Conservation (phyloP, 92 coral and sea anemone species). For the Umimayanthus chanpuru region DNA sequence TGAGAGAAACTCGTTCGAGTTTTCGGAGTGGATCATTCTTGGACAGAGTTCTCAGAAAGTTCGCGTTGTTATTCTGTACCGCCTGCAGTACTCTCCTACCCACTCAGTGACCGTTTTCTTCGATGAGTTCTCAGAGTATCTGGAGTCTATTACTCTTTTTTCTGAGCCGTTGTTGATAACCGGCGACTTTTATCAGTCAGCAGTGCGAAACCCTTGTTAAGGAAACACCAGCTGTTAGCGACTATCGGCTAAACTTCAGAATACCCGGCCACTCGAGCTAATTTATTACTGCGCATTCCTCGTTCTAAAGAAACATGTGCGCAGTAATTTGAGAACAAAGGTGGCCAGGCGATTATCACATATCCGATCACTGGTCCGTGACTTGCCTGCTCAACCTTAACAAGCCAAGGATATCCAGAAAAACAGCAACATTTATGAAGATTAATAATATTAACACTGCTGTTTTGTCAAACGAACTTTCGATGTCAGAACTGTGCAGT, state of each 20-base stretch:
- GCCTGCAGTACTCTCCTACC: slow-evolving; percentile 42
- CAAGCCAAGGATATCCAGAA: slow-evolving; percentile 33
- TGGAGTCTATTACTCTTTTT: too few relatives aligned
- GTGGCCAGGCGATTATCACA: too few relatives aligned
- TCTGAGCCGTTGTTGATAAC: too few relatives aligned
- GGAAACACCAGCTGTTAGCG: slow-evolving; percentile 33
- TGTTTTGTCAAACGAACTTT: slow-evolving; percentile 31
- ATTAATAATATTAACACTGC: slow-evolving; percentile 24
- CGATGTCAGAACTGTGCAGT: slow-evolving; percentile 31
- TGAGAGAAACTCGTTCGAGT: slow-evolving; percentile 52
- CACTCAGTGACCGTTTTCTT: slow-evolving; percentile 17
- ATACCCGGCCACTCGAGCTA: too few relatives aligned
- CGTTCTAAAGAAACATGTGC: too few relatives aligned
- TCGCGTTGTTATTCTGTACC: slow-evolving; percentile 32
- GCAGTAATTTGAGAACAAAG: too few relatives aligned
- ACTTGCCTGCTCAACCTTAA: too few relatives aligned
- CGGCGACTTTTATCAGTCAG: slow-evolving; percentile 4
- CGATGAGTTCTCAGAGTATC: too few relatives aligned
- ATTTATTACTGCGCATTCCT: too few relatives aligned
- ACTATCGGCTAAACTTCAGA: too few relatives aligned
- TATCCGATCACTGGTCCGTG: slow-evolving; percentile 27
- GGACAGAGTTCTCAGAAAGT: slow-evolving; percentile 33
- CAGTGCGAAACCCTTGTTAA: slow-evolving; percentile 43
- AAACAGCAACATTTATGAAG: slow-evolving; percentile 35
- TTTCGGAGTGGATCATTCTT: slow-evolving; percentile 55